Evolutionary conservation across 2,797 vertebrate genomes (phyloP).

Genomic region (Tokudaia muenninki): DNA sequence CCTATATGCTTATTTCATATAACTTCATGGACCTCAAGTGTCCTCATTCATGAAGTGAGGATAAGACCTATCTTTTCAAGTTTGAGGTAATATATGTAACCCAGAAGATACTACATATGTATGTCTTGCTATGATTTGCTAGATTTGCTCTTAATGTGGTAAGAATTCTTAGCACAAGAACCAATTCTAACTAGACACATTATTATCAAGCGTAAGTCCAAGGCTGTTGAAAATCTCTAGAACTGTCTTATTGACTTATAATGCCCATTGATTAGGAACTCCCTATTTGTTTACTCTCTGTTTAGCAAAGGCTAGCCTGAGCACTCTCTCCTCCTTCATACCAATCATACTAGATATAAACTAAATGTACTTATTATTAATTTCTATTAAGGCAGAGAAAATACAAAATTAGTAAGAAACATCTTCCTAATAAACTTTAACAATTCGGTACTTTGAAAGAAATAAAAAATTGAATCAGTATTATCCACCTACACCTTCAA

Average conservation of each 20-base stretch:
- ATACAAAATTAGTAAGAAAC: constrained; percentile 17
- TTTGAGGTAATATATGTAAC: background rate
- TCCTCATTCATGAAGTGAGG: background rate
- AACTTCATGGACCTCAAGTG: background rate
- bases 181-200: background rate
- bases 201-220: background rate
- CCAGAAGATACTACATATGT: background rate
- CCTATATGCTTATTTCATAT: background rate
- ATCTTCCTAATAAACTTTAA: constrained; percentile 37
- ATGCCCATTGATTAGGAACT: background rate
- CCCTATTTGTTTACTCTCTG: background rate
- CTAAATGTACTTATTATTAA: background rate
- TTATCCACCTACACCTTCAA: background rate
- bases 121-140: background rate
- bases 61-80: background rate
- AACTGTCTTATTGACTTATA: background rate
- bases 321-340: background rate
- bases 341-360: background rate
- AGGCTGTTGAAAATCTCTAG: background rate
- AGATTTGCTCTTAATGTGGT: background rate
- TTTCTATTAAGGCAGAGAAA: constrained; percentile 12
- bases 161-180: background rate
- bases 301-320: background rate
- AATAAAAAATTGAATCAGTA: constrained; percentile 47
- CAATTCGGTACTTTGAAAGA: constrained; percentile 41